Percentiles rank a stretch among this genome's conserved stretches.
phyloP scores from a whole-genome alignment of 2,888 invertebrate genomes.

The Amblyjoppa proteus region DNA sequence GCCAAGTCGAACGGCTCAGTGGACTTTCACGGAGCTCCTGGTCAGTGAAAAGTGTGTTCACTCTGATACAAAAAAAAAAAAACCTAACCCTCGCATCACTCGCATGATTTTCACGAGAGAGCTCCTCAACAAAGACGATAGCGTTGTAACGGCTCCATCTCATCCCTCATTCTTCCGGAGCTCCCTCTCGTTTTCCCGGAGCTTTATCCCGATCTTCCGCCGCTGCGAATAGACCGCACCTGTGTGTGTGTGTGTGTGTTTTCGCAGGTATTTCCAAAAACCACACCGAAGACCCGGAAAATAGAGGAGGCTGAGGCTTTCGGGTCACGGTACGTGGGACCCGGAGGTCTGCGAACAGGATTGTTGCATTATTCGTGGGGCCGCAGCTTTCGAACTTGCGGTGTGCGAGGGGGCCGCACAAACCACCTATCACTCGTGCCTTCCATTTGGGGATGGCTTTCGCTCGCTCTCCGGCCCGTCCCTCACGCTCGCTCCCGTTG shows the following conservation, averaged over 20 bases:
- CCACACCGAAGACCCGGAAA: conserved; percentile 41
- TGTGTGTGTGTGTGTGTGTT: background rate
- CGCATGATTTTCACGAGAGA: conserved; percentile 18
- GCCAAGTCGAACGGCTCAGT: conserved; percentile 41
- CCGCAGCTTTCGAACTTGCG: conserved; percentile 83
- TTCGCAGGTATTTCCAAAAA: conserved; percentile 54
- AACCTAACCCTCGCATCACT: conserved; percentile 13
- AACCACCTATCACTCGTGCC: conserved; percentile 47
- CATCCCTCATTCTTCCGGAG: conserved; percentile 16
- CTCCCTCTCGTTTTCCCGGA: conserved; percentile 37
- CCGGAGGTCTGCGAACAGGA: conserved; percentile 79
- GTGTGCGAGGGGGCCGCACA: conserved; percentile 65
- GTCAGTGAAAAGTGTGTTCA: conserved; percentile 47
- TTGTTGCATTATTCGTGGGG: conserved; percentile 83
- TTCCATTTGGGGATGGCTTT: conserved; percentile 40
- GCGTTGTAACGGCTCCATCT: conserved; percentile 9
- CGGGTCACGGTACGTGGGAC: conserved; percentile 70
- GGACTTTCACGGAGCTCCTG: conserved; percentile 48
- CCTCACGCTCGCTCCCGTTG: conserved; percentile 40
- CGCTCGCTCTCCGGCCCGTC: conserved; percentile 16
- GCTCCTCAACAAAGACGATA: conserved; percentile 21
- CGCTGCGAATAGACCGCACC: background rate
- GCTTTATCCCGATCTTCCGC: conserved; percentile 42
- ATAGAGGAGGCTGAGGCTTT: conserved; percentile 50
- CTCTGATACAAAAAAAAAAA: conserved; percentile 18